phyloP scores from a whole-genome alignment of 2,797 vertebrate species.

The Eurystomus glaucurus region DNA sequence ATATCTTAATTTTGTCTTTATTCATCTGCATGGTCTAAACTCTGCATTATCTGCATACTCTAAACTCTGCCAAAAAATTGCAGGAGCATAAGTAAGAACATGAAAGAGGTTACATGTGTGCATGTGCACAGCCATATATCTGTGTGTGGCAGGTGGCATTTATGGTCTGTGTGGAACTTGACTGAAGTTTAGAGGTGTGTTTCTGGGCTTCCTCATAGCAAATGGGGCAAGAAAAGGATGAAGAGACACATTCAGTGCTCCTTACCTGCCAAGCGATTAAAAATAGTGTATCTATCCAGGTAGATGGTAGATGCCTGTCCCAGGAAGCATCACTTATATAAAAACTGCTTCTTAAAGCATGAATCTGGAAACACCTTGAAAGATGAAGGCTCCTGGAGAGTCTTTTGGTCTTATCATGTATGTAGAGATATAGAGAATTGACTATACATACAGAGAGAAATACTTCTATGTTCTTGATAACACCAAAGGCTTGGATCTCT shows the following conservation, averaged over 20 bases:
- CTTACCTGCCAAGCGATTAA: background rate
- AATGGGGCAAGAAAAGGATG: background rate
- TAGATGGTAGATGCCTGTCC: background rate
- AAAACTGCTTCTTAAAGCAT: background rate
- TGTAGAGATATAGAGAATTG: background rate
- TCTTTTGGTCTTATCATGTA: background rate
- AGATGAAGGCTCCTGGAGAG: background rate
- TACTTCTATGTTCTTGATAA: background rate
- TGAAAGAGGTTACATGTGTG: background rate
- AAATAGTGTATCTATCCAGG: background rate
- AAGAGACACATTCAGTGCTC: background rate
- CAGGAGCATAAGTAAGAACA: background rate
- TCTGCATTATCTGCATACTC: background rate
- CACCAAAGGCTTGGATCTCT: background rate
- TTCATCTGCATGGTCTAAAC: background rate
- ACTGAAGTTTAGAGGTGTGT: background rate
- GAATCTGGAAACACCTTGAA: background rate
- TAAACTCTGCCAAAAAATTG: background rate
- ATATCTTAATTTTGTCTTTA: background rate
- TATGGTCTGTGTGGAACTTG: background rate
- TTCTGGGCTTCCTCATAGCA: background rate
- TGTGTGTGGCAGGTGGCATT: background rate
- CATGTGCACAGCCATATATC: fast-evolving
- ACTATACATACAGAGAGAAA: background rate
- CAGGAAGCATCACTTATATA: background rate